Evolutionary conservation across 2,888 invertebrate species (phyloP), one percentile per base, ranked within the genome.

Genomic region (Nomada goodeniana): DNA sequence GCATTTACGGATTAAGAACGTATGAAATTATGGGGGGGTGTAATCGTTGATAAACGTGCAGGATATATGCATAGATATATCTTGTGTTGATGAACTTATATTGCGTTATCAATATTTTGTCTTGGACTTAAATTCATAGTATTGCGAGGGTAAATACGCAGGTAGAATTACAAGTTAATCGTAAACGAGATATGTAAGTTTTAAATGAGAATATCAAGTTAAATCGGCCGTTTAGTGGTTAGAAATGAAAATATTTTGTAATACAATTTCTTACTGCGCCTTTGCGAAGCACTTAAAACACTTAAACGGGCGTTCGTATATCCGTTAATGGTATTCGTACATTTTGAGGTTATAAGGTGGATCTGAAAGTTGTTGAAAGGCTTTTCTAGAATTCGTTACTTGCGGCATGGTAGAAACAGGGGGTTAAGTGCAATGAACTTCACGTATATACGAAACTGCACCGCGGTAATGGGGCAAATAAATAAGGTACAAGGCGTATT

Each of bases 361-460:
- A 23, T 13, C 18, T 18, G 29, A 44, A 29, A 11, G 18, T 23
- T 57, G 52, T 3, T 3, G 15, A 9, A 60, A 69, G 63, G 15
- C 11, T 7, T 60, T 20, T 63, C 61, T 7, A 29, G 13, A 59
- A 60, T 64, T 53, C 60, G 59, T 75, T 71, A 55, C 52, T 67
- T 29, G 59, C 75, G 69, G 23, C 68, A 50, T 26, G 52, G 55
- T 20, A 57, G 23, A 76, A 42, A 71, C 68, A 76, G 60, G 50
- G 60, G 59, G 63, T 80, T 78, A 78, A 67, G 83, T 79, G 83
- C 85, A 85, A 83, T 79, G 83, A 85, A 85, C 85, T 72, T 85
- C 5, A 20, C 76, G 65, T 52, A 70, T 15, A 47, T 5, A 36
- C 73, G 53, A 85, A 84, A 79, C 74, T 75, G 72, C 71, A 59